Conservation (phyloP, 2,113 vertebrate genomes). For the Bos taurus region DNA sequence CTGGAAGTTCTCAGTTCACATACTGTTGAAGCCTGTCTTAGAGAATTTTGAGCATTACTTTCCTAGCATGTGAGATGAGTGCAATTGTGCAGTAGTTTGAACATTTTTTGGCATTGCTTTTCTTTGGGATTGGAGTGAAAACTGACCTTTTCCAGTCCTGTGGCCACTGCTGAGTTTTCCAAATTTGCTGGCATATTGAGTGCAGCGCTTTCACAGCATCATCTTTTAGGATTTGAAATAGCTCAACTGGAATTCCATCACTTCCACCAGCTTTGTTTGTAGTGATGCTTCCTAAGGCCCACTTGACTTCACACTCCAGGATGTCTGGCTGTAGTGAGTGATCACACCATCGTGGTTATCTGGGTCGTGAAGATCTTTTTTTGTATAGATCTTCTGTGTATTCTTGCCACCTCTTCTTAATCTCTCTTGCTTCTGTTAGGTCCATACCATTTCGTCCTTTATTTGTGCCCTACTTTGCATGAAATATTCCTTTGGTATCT, state of each 20-base stretch:
- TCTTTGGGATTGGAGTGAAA: background rate
- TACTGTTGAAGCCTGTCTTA: background rate
- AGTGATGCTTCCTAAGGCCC: background rate
- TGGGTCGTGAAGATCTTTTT: background rate
- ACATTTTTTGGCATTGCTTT: background rate
- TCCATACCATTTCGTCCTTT: background rate
- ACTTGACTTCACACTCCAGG: background rate
- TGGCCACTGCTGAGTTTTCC: background rate
- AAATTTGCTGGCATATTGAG: background rate
- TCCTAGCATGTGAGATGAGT: background rate
- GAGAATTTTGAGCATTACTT: background rate
- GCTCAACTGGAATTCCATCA: background rate
- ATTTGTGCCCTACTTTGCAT: background rate
- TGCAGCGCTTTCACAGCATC: background rate
- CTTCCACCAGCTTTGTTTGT: background rate
- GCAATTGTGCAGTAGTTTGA: background rate
- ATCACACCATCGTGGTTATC: background rate
- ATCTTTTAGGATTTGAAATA: background rate
- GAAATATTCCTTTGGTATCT: background rate
- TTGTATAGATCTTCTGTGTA: background rate
- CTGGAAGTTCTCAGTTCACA: background rate
- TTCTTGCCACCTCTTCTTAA: background rate
- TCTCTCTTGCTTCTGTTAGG: background rate
- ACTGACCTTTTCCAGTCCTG: background rate
- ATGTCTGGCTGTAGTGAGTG: background rate